Percentiles rank a stretch among this genome's conserved stretches.
These are phyloP conservation scores for Malurus leucopterus DNA, from an alignment of 2,797 vertebrate species.

Conservation along the genomic window DNA sequence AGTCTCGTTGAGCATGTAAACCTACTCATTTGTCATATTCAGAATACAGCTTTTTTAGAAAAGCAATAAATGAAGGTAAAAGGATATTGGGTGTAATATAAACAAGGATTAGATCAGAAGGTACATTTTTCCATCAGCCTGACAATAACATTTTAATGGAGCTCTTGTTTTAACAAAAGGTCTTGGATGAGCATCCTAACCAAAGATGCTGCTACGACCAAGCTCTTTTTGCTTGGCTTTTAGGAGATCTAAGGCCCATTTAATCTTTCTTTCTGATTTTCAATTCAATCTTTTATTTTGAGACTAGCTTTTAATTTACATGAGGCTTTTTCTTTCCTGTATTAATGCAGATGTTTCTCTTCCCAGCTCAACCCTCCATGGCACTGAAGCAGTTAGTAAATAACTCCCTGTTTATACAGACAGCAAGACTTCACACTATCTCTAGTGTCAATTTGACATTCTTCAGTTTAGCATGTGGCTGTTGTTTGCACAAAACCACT, in stretches of 20 bases:
- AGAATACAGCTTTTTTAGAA: not conserved
- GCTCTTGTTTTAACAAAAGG: not conserved
- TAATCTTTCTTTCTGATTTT: not conserved
- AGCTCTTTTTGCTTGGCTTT: not conserved
- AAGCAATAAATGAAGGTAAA: not conserved
- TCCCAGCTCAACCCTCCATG: rapidly evolving
- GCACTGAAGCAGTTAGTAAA: not conserved
- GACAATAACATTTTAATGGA: not conserved
- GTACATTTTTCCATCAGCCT: not conserved
- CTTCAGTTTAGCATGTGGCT: not conserved
- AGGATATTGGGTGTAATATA: not conserved
- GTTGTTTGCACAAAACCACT: not conserved
- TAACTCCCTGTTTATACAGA: not conserved
- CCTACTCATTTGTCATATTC: not conserved
- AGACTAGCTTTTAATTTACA: not conserved
- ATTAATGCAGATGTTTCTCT: not conserved
- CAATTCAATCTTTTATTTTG: not conserved
- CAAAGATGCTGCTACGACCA: not conserved
- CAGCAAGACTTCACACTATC: not conserved
- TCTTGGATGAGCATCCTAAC: not conserved
- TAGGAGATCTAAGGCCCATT: not conserved
- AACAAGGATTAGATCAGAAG: not conserved
- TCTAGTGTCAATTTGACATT: not conserved
- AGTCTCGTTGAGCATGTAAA: not conserved
- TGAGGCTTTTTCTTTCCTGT: not conserved